Evolutionary conservation across 2,113 vertebrate genomes (phyloP).

Genomic region (Zapornia atra): DNA sequence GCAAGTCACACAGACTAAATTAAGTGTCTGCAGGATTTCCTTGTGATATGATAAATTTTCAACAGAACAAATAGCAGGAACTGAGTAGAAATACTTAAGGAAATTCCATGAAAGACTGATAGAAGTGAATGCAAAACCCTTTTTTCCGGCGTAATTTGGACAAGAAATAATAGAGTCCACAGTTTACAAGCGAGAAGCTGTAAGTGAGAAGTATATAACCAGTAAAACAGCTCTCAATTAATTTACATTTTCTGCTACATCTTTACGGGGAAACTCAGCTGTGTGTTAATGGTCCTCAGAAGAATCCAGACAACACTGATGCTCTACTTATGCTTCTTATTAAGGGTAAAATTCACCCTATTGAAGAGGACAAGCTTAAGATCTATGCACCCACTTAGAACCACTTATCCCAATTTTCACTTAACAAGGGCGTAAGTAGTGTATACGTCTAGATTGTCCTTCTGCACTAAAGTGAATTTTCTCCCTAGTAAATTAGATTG

Average conservation of each 20-base stretch:
- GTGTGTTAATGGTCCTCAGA: conserved; percentile 34
- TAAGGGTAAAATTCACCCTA: conserved; percentile 52
- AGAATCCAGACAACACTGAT: conserved; percentile 24
- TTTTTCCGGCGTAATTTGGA: neutral
- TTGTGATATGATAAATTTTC: neutral
- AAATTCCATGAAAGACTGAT: neutral
- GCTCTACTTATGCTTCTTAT: conserved; percentile 32
- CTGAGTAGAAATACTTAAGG: neutral
- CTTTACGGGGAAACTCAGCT: conserved; percentile 44
- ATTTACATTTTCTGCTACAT: conserved; percentile 31
- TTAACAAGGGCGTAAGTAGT: conserved; percentile 62
- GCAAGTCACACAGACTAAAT: neutral
- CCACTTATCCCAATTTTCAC: conserved; percentile 68
- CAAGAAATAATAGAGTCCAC: neutral
- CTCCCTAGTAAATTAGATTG: conserved; percentile 65
- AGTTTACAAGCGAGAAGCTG: conserved; percentile 3
- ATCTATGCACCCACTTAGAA: conserved; percentile 67
- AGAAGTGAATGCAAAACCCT: neutral
- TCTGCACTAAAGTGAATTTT: conserved; percentile 65
- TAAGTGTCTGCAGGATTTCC: neutral
- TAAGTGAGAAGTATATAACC: conserved; percentile 18
- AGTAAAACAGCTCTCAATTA: conserved; percentile 28
- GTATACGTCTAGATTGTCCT: conserved; percentile 47
- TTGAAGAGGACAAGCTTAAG: conserved; percentile 63
- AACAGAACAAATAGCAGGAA: conserved; percentile 12